These are phyloP conservation scores for Procambarus virginalis DNA, from an alignment of 1,140 invertebrate species.

Conservation along the genomic window DNA sequence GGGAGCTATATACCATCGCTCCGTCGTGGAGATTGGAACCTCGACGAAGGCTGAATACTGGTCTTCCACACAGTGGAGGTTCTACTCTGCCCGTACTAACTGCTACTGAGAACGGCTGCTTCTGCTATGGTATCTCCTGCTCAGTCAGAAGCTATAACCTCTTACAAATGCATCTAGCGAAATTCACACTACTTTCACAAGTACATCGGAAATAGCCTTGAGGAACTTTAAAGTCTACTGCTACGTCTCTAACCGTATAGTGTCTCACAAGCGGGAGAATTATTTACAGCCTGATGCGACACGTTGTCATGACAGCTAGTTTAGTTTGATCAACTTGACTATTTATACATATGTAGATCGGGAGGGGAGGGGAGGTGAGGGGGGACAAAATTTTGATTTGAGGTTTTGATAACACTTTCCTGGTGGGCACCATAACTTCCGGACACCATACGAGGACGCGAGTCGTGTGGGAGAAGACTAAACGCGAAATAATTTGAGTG, in stretches of 20 bases:
- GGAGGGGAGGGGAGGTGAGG: not conserved
- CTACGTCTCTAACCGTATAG: conserved; percentile 44
- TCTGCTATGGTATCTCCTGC: conserved; percentile 44
- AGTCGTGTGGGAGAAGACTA: conserved; percentile 12
- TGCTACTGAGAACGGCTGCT: conserved; percentile 57
- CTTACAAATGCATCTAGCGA: conserved; percentile 65
- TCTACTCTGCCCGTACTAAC: conserved; percentile 52
- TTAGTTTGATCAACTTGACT: conserved; percentile 49
- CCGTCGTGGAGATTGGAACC: conserved; percentile 8
- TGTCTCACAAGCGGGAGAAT: conserved; percentile 46
- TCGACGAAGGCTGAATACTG: conserved; percentile 42
- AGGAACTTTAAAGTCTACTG: conserved; percentile 65
- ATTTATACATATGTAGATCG: conserved; percentile 67
- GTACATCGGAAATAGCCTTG: conserved; percentile 56
- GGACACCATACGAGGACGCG: conserved; percentile 9
- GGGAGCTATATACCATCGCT: conserved; percentile 37
- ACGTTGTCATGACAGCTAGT: conserved; percentile 53
- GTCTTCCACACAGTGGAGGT: conserved; percentile 62
- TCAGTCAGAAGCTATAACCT: conserved; percentile 61
- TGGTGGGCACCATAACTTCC: conserved; percentile 59
- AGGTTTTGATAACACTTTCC: conserved; percentile 65
- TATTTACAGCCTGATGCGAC: conserved; percentile 61
- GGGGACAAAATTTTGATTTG: conserved; percentile 59
- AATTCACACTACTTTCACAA: conserved; percentile 55
- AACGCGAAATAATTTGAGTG: conserved; percentile 17